phyloP scores from a whole-genome alignment of 2,888 invertebrate species.

The Mellilla xanthometata region DNA sequence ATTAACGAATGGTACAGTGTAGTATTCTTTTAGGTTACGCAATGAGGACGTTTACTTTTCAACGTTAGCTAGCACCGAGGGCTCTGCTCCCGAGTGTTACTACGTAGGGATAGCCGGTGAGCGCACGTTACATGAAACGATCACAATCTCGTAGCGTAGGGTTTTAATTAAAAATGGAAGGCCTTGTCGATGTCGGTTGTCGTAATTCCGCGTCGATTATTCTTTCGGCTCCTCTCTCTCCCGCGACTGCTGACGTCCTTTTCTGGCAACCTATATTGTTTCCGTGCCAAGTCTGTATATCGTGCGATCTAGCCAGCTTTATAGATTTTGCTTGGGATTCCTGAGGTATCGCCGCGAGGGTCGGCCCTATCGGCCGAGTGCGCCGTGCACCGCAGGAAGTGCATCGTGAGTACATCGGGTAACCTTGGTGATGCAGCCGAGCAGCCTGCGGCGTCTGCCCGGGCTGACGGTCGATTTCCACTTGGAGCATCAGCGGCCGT shows the following conservation, averaged over 20 bases:
- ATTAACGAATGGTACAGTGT: constrained; percentile 2
- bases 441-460: constrained; percentile 73
- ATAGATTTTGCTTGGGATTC: constrained; percentile 50
- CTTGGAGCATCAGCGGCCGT: constrained; percentile 77
- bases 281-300: constrained; percentile 70
- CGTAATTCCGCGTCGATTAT: constrained; percentile 55
- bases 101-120: constrained; percentile 30
- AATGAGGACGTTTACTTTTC: constrained; percentile 29
- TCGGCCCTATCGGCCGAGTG: constrained; percentile 25
- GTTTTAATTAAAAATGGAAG: constrained; percentile 61
- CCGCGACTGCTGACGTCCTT: constrained; percentile 61
- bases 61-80: constrained; percentile 12
- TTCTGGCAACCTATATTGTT: constrained; percentile 71
- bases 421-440: constrained; percentile 74
- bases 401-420: constrained; percentile 60
- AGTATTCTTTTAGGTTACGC: constrained; percentile 20
- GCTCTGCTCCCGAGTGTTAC: constrained; percentile 9
- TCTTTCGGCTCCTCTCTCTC: constrained; percentile 56
- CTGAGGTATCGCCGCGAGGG: constrained; percentile 34
- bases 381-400: constrained; percentile 47
- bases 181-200: constrained; percentile 51
- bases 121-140: constrained; percentile 39
- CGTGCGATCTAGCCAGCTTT: constrained; percentile 60
- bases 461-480: constrained; percentile 81
- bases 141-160: constrained; percentile 43